Evolutionary conservation across 1,140 invertebrate species (phyloP), one percentile per base, ranked within the genome.

Genomic region (Monomorium pharaonis): DNA sequence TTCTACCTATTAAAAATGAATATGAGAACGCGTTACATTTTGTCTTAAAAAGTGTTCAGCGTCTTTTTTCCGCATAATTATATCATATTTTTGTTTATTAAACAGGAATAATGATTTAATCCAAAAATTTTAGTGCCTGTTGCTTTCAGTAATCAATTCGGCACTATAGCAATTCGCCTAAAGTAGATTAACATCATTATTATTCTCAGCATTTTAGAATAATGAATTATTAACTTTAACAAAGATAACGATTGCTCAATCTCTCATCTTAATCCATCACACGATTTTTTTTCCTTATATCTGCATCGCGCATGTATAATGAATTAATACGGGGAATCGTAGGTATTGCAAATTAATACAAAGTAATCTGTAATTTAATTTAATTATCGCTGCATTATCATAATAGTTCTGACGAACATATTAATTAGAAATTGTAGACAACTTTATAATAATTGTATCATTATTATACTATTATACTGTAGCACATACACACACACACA

Each of bases 321-420:
- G 3, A 42, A 18, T 37, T 33, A 56, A 30, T 81, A 56, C 65
- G 24, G 0, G 16, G 37, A 81, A 81, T 27, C 12, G 2, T 44
- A 60, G 21, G 2, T 27, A 63, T 78, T 70, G 33, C 24, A 70
- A 69, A 80, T 56, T 42, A 72, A 12, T 72, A 81, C 24, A 27
- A 81, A 44, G 21, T 70, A 44, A 56, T 56, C 18, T 81, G 49
- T 70, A 80, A 80, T 81, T 81, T 70, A 81, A 81, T 70, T 70
- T 44, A n/a, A n/a, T n/a, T n/a, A 0, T 0, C 7, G 16, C 14
- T 5, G 42, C 49, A 44, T 81, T 44, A 70, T 27, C 14, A 49
- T 30, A n/a, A 16, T 37, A 30, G 4, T 69, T 12, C 0, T 33
- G 6, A 14, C 6, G 1, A 27, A 6, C 0, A 67, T 16, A 42